Base-by-base conservation (phyloP, 2,888 invertebrate species). In the Dryococelus australis region DNA sequence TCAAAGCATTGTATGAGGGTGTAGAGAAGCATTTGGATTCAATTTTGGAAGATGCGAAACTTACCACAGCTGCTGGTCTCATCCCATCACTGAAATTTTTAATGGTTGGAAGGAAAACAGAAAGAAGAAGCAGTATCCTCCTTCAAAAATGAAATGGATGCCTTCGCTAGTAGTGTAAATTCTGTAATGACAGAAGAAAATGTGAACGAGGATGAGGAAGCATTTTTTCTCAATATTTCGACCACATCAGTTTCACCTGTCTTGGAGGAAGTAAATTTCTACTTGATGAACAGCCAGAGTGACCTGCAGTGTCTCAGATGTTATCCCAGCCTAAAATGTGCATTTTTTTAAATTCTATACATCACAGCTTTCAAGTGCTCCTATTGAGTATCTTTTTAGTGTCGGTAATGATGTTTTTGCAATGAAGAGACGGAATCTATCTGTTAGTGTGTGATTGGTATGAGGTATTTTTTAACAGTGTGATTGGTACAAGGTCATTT, bases 81-180 rank as follows among this genome's bases (percentile, higher is more conserved):
- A 47, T 47, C 47, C 47, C 47, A 47, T 47, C 47, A 47, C 47
- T 47, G 47, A 47, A 47, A 47, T 47, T 47, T 47, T 65, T 65
- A 8, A 20, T 65, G 65, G 65, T 24, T 65, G 65, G 65, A 65
- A 65, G 65, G 65, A 65, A 8, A 65, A 9, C 20, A 65, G 65
- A 65, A 65, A 65, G 65, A 65, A 24, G 65, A 65, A 65, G 65
- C 65, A 12, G 65, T 65, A 65, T 65, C 65, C 65, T 65, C 65
- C 65, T 65, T 65, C 65, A 65, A 65, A 65, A 65, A 16, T 20
- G 65, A 65, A 65, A 65, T 65, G 8, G 65, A 65, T 65, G 65
- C 65, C 65, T 65, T 65, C 65, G 65, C 10, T 20, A 65, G 65
- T 65, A 24, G 20, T 65, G 65, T 6, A 16, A 12, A 9, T 65